A percentile compares a stretch with the other conserved stretches of the same genome.
Evolutionary conservation across 2,888 invertebrate genomes (phyloP).

Genomic region (Heliconius aoede): DNA sequence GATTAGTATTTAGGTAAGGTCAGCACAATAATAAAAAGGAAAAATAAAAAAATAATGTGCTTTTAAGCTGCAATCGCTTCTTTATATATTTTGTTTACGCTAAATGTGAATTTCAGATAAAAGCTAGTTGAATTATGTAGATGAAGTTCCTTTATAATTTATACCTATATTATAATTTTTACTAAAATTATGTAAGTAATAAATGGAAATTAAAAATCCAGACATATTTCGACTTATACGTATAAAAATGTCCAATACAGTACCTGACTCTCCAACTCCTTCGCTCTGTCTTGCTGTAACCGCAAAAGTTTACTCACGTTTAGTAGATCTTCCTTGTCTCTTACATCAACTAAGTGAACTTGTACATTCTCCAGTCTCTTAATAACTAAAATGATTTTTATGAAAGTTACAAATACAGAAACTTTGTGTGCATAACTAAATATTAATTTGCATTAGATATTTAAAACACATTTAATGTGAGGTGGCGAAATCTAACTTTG

Average conservation of each 20-base stretch:
- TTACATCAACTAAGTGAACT: slow-evolving; percentile 86
- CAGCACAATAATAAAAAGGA: not conserved
- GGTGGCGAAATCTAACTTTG: slow-evolving; percentile 8
- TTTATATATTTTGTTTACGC: too few species aligned
- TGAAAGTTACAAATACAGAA: not conserved
- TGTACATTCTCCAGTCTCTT: slow-evolving; percentile 80
- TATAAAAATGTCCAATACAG: not conserved
- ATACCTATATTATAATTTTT: too few species aligned
- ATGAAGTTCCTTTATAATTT: too few species aligned
- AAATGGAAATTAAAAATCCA: too few species aligned
- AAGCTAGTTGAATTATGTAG: too few species aligned
- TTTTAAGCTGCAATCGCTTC: too few species aligned
- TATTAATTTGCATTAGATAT: too few species aligned
- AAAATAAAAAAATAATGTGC: too few species aligned
- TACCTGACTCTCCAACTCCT: slow-evolving; percentile 77
- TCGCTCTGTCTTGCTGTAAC: slow-evolving; percentile 80
- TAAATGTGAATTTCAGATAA: too few species aligned
- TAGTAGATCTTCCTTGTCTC: slow-evolving; percentile 86
- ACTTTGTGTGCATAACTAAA: too few species aligned
- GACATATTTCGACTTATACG: too few species aligned
- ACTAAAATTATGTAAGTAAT: too few species aligned
- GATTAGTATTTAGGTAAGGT: not conserved
- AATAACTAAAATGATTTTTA: slow-evolving; percentile 66
- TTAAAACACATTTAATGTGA: not conserved
- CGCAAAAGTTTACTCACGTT: slow-evolving; percentile 76